These are phyloP conservation scores for Castor canadensis DNA, from an alignment of 2,113 vertebrate genomes.

Conservation along the genomic window DNA sequence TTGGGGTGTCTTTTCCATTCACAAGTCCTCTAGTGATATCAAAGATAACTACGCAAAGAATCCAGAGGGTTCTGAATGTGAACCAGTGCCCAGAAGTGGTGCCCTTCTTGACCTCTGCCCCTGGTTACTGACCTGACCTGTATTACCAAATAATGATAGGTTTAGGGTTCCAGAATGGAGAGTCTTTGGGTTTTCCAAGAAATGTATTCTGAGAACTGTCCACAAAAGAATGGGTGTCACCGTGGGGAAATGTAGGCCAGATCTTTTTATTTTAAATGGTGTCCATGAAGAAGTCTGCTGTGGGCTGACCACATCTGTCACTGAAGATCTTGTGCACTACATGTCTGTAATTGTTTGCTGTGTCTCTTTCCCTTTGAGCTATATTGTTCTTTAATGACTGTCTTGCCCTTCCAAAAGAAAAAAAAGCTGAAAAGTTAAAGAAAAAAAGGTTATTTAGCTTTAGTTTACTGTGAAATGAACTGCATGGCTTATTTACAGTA, in stretches of 20 bases:
- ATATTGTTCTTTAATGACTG: conserved; percentile 80
- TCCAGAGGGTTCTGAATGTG: background rate
- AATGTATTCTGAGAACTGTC: background rate
- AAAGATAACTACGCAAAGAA: conserved; percentile 60
- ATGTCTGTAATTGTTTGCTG: conserved; percentile 64
- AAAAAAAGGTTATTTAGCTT: conserved; percentile 80
- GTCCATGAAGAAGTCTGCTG: background rate
- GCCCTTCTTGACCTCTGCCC: background rate
- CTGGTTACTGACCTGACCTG: background rate
- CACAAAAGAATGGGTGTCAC: background rate
- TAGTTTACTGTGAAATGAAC: conserved; percentile 88
- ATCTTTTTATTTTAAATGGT: background rate
- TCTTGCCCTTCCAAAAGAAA: conserved; percentile 73
- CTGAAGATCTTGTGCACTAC: background rate
- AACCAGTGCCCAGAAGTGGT: background rate
- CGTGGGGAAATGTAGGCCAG: background rate
- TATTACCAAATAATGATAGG: background rate
- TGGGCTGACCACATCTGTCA: background rate
- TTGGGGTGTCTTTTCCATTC: background rate
- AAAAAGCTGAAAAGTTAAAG: too few species aligned
- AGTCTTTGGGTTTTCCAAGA: conserved; percentile 29
- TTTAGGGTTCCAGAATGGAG: conserved; percentile 24
- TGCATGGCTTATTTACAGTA: conserved; percentile 84
- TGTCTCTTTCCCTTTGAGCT: conserved; percentile 70
- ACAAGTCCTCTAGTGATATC: conserved; percentile 49